phyloP scores from a whole-genome alignment of 2,888 invertebrate species.

The Melanotus villosus region DNA sequence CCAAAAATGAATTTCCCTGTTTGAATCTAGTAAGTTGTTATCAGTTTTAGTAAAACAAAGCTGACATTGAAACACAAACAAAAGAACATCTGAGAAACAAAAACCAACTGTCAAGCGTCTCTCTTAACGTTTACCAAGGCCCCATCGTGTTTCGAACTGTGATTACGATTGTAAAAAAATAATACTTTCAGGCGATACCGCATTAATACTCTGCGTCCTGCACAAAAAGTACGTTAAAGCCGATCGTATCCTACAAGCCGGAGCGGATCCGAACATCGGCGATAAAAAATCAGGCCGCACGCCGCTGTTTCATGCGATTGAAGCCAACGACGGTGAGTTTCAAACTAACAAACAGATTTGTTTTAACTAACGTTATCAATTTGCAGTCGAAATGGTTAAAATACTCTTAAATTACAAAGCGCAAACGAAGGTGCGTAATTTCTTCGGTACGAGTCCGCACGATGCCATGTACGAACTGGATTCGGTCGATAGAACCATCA shows the following conservation, averaged over 20 bases:
- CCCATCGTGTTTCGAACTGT: neutral
- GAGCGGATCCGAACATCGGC: constrained; percentile 62
- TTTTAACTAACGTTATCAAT: neutral
- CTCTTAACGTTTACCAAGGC: too few species aligned
- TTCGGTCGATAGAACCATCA: constrained; percentile 53
- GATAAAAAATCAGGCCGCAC: constrained; percentile 70
- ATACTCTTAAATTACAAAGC: constrained; percentile 67
- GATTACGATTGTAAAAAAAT: neutral
- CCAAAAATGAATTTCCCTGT: too few species aligned
- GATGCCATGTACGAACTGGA: constrained; percentile 68
- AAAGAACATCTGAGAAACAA: too few species aligned
- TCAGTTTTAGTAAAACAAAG: too few species aligned
- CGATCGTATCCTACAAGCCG: constrained; percentile 60
- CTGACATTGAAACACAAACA: too few species aligned
- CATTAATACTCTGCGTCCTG: constrained; percentile 68
- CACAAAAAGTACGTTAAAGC: constrained; percentile 63
- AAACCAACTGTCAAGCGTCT: too few species aligned
- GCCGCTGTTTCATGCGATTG: constrained; percentile 69
- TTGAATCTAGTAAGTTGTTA: too few species aligned
- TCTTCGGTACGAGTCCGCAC: constrained; percentile 68
- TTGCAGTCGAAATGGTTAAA: constrained; percentile 68
- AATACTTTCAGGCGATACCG: constrained; percentile 67
- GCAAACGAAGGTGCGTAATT: constrained; percentile 68
- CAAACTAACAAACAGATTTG: too few species aligned
- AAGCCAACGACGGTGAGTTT: constrained; percentile 63